Evolutionary conservation across 2,113 vertebrate genomes (phyloP).

Genomic region (Phycodurus eques): DNA sequence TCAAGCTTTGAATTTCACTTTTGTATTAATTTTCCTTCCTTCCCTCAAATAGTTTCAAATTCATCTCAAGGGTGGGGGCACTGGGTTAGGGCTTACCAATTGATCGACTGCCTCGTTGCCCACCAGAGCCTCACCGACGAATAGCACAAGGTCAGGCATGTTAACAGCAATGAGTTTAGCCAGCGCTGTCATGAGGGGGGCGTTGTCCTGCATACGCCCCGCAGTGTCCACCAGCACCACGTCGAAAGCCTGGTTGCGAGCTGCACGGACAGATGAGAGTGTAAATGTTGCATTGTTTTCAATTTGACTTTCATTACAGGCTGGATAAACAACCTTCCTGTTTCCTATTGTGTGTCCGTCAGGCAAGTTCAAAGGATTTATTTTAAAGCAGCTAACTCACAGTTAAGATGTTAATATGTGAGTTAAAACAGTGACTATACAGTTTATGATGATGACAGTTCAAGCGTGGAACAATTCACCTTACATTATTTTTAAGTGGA

Average conservation of each 20-base stretch:
- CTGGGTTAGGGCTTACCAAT: slow-evolving; percentile 77
- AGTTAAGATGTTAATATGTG: no score
- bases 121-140: slow-evolving; percentile 95
- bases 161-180: slow-evolving; percentile 97
- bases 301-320: neutral
- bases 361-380: neutral
- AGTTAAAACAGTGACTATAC: no score
- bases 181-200: slow-evolving; percentile 92
- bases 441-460: no score
- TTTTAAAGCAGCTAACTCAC: no score
- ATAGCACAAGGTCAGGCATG: slow-evolving; percentile 91
- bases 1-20: neutral
- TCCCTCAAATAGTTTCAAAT: neutral
- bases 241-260: slow-evolving; percentile 91
- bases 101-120: slow-evolving; percentile 98
- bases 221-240: slow-evolving; percentile 98
- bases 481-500: no score
- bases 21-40: neutral
- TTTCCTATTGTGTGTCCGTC: neutral
- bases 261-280: slow-evolving; percentile 56
- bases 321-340: neutral
- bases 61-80: neutral
- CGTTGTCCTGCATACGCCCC: slow-evolving; percentile 98
- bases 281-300: neutral
- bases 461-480: no score